Conservation (phyloP, 2,113 vertebrate species). For the Xiphias gladius region DNA sequence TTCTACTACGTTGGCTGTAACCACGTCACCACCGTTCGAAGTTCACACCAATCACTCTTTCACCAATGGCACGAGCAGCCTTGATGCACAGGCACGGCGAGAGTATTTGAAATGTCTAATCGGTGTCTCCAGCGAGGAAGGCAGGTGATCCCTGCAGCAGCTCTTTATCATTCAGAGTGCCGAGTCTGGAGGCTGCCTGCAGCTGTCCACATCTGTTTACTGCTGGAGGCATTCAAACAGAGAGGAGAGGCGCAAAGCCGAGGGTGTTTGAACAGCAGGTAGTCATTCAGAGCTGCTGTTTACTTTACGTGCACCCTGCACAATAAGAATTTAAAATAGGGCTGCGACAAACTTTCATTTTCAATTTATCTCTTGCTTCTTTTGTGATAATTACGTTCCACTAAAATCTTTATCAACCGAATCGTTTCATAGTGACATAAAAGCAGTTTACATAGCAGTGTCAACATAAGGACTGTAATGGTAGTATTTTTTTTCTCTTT, state of each 20-base stretch:
- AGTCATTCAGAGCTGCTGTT: constrained; percentile 38
- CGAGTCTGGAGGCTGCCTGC: constrained; percentile 59
- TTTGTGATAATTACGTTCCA: not conserved
- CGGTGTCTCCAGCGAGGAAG: constrained; percentile 46
- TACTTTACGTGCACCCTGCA: constrained; percentile 26
- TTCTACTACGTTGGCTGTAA: constrained; percentile 16
- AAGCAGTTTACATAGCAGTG: not conserved
- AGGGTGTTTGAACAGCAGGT: constrained; percentile 66
- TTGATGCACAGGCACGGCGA: constrained; percentile 46
- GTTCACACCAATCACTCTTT: constrained; percentile 59
- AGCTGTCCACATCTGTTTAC: constrained; percentile 70
- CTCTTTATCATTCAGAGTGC: constrained; percentile 72
- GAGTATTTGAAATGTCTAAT: constrained; percentile 61
- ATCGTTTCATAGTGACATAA: too few species aligned
- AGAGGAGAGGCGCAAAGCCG: constrained; percentile 18
- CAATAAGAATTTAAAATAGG: constrained; percentile 3
- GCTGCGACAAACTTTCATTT: not conserved
- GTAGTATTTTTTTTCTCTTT: not conserved
- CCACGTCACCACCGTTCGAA: constrained; percentile 35
- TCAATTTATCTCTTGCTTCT: not conserved
- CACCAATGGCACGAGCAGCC: constrained; percentile 42
- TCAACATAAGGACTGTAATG: not conserved
- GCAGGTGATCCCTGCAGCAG: constrained; percentile 66
- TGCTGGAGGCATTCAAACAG: constrained; percentile 42
- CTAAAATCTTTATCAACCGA: not conserved